These are phyloP conservation scores for Eleginops maclovinus DNA, from an alignment of 2,113 vertebrate species.

Conservation along the genomic window DNA sequence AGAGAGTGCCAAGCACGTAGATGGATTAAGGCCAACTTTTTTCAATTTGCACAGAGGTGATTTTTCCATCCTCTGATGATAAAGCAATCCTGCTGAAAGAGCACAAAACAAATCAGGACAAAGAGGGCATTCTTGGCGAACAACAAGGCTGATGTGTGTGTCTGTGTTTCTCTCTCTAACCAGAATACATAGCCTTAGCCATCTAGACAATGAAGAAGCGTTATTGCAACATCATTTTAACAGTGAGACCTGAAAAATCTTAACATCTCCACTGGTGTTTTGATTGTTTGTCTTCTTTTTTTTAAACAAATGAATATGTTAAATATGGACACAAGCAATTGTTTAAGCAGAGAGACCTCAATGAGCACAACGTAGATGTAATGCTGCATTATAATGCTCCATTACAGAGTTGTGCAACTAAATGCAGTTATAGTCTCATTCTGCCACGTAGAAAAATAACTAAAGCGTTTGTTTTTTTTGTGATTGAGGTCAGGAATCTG, in stretches of 20 bases:
- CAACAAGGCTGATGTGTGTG: constrained; percentile 1
- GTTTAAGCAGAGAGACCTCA: too few species aligned
- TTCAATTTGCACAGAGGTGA: constrained; percentile 63
- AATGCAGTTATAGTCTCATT: too few species aligned
- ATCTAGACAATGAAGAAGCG: background rate
- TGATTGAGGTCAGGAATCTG: too few species aligned
- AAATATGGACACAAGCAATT: too few species aligned
- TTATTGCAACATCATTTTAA: background rate
- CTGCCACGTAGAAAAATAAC: too few species aligned
- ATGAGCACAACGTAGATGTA: too few species aligned
- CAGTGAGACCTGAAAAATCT: background rate
- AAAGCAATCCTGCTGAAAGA: constrained; percentile 59
- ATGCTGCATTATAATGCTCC: too few species aligned
- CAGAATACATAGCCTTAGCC: background rate
- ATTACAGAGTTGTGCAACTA: too few species aligned
- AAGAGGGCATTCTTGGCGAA: constrained; percentile 40
- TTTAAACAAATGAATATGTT: too few species aligned
- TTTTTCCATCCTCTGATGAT: constrained; percentile 54
- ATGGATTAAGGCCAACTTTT: constrained; percentile 52
- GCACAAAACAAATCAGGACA: constrained; percentile 52
- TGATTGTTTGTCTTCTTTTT: background rate
- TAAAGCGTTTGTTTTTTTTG: too few species aligned
- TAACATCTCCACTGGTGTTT: background rate
- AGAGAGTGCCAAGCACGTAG: constrained; percentile 17
- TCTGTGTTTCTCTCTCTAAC: background rate